These are phyloP conservation scores for Strigops habroptila DNA, from an alignment of 2,113 vertebrate species.

Conservation along the genomic window DNA sequence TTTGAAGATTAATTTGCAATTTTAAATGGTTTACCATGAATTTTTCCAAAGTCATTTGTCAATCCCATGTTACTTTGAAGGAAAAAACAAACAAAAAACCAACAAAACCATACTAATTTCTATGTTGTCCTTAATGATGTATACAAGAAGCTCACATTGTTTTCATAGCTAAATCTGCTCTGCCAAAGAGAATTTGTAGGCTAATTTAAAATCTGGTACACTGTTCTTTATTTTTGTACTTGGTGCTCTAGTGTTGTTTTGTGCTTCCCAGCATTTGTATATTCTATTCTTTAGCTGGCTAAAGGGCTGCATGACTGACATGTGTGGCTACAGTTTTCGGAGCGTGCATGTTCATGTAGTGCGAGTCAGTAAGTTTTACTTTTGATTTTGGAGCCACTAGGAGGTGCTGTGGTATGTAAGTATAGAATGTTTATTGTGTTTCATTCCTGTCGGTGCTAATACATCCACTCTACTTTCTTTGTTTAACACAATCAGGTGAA, in stretches of 20 bases:
- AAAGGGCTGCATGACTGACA: neutral
- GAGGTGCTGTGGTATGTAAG: neutral
- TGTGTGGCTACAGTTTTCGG: neutral
- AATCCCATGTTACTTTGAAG: neutral
- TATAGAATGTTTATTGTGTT: neutral
- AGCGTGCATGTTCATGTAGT: rapidly evolving
- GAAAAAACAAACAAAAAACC: neutral
- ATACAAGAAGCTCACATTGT: neutral
- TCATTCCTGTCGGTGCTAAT: rapidly evolving
- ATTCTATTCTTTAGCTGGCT: neutral
- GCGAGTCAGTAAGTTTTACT: neutral
- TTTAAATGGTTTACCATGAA: neutral
- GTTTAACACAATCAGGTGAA: neutral
- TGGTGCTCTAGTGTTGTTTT: neutral
- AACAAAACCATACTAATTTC: neutral
- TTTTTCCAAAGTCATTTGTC: neutral
- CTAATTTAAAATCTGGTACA: neutral
- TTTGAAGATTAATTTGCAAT: neutral
- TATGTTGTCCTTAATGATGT: neutral
- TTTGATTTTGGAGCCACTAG: neutral
- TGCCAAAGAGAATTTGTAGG: neutral
- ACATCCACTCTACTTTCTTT: neutral
- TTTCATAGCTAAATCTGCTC: neutral
- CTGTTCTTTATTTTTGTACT: neutral
- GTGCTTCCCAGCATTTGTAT: neutral